Conservation (phyloP, 2,113 vertebrate species). For the Xiphophorus hellerii region DNA sequence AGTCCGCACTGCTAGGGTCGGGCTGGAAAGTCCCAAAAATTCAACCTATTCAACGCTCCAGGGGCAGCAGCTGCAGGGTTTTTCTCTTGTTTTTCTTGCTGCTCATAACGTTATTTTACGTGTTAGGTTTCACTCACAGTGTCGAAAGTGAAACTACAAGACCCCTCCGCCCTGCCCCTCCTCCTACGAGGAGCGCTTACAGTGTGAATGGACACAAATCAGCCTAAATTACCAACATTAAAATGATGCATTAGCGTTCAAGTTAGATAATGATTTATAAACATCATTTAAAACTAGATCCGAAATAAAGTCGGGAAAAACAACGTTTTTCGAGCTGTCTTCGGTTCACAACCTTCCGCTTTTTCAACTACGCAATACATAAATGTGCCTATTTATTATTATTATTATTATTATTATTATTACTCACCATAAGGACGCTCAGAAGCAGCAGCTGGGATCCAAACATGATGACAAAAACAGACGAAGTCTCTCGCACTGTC, state of each 20-base stretch:
- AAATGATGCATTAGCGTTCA: too few species aligned
- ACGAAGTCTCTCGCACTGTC: not conserved
- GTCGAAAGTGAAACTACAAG: slow-evolving; percentile 61
- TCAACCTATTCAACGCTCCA: not conserved
- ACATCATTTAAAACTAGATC: rapidly evolving
- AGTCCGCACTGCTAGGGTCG: not conserved
- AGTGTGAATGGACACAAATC: not conserved
- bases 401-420: slow-evolving; percentile 25
- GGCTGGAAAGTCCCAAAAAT: slow-evolving; percentile 67
- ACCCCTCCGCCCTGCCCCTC: too few species aligned
- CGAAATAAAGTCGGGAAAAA: not conserved
- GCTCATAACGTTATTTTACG: not conserved
- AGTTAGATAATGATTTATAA: not conserved
- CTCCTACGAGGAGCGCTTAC: too few species aligned
- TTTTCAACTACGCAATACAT: not conserved
- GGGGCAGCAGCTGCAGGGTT: not conserved
- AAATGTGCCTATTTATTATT: slow-evolving; percentile 14
- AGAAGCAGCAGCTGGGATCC: not conserved
- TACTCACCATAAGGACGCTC: slow-evolving; percentile 31
- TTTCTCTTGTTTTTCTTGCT: rapidly evolving
- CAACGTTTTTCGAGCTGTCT: not conserved
- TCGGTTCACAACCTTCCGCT: not conserved
- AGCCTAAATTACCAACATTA: not conserved
- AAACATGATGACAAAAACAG: not conserved
- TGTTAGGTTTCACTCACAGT: not conserved